These are phyloP conservation scores for Cataglyphis livida DNA, from an alignment of 2,888 invertebrate genomes.

Conservation along the genomic window DNA sequence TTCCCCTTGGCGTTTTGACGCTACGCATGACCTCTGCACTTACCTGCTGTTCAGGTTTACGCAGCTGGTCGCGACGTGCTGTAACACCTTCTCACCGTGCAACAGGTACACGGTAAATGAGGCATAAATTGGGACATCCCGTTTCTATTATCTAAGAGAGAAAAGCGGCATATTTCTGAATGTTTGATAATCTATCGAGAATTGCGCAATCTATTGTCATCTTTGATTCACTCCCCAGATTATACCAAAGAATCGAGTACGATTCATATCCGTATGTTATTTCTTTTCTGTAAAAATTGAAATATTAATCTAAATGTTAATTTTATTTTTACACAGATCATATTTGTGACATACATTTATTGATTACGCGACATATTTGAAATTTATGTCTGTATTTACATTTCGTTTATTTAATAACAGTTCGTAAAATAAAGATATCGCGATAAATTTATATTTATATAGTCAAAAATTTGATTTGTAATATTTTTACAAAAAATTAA, in stretches of 20 bases:
- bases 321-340: not conserved
- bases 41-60: constrained; percentile 72
- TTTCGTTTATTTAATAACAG: not conserved
- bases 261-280: not conserved
- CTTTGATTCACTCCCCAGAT: not conserved
- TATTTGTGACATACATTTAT: not conserved
- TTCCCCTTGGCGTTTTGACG: constrained; percentile 62
- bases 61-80: constrained; percentile 64
- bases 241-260: not conserved
- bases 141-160: constrained; percentile 29
- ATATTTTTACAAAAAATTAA: not conserved
- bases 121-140: constrained; percentile 60
- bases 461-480: not conserved
- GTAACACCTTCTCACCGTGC: constrained; percentile 32
- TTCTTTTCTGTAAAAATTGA: not conserved
- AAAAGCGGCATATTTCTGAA: constrained; percentile 40
- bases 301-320: not conserved
- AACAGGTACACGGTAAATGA: constrained; percentile 56
- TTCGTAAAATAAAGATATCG: not conserved
- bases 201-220: not conserved
- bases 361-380: not conserved
- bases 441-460: constrained; percentile 13
- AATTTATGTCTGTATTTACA: not conserved
- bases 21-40: constrained; percentile 73
- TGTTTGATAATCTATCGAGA: constrained; percentile 9